phyloP scores from a whole-genome alignment of 2,888 invertebrate genomes.

The Pterobdella sp. region DNA sequence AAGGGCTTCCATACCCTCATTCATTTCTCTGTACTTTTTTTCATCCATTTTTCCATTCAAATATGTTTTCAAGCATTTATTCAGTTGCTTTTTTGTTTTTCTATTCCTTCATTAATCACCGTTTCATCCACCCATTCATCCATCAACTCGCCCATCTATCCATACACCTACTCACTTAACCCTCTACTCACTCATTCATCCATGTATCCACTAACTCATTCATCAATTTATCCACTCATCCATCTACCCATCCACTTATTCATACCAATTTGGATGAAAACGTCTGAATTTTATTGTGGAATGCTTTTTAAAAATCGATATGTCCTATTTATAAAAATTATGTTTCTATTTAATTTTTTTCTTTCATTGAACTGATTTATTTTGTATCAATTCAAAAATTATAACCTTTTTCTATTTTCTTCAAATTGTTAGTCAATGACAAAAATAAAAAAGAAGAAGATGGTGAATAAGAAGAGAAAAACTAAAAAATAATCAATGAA shows the following conservation, averaged over 20 bases:
- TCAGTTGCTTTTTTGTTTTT: background rate
- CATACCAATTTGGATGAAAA: no score
- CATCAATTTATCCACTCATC: constrained; percentile 20
- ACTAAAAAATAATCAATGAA: no score
- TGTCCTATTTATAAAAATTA: no score
- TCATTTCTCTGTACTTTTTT: constrained; percentile 8
- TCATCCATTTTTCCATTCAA: constrained; percentile 18
- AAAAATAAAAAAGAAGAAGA: no score
- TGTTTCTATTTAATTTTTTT: no score
- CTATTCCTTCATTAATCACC: constrained; percentile 14
- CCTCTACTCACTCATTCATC: constrained; percentile 17
- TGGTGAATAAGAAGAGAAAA: no score
- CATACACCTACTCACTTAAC: constrained; percentile 15
- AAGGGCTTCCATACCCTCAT: constrained; percentile 12
- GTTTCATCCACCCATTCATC: constrained; percentile 17
- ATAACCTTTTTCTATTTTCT: no score
- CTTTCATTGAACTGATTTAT: no score
- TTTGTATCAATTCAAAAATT: no score
- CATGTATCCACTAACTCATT: constrained; percentile 15
- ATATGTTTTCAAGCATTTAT: constrained; percentile 3
- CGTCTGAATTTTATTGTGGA: no score
- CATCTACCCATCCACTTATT: constrained; percentile 15
- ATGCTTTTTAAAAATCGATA: no score
- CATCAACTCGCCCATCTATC: constrained; percentile 17
- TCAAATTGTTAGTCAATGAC: no score